Evolutionary conservation across 2,888 invertebrate genomes (phyloP).

Genomic region (Drosophila greeni): DNA sequence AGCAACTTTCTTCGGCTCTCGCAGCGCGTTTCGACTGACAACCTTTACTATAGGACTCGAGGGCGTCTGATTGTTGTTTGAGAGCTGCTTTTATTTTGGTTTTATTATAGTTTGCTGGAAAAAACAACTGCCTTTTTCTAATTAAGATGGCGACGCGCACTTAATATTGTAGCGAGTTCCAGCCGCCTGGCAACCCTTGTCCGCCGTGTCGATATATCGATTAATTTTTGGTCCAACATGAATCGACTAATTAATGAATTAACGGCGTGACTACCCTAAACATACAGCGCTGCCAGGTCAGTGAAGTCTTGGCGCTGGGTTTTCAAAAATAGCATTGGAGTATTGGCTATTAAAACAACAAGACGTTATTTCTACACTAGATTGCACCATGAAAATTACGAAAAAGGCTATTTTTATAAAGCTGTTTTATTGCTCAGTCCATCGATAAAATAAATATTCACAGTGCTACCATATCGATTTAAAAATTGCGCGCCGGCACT

Average conservation of each 20-base stretch:
- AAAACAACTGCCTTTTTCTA: constrained; percentile 69
- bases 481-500: neutral
- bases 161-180: constrained; percentile 33
- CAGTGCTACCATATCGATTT: neutral
- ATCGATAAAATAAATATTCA: neutral
- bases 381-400: neutral
- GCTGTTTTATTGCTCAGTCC: neutral
- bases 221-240: neutral
- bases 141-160: constrained; percentile 74
- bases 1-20: constrained; percentile 25
- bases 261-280: neutral
- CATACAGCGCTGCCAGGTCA: constrained; percentile 38
- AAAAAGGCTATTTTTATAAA: neutral
- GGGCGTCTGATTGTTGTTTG: constrained; percentile 43
- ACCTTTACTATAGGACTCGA: constrained; percentile 9
- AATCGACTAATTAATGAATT: neutral
- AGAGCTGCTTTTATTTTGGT: constrained; percentile 49
- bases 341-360: too few species aligned
- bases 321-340: neutral
- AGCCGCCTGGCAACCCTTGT: constrained; percentile 9
- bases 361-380: too few species aligned
- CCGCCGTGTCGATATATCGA: constrained; percentile 2
- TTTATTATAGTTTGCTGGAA: constrained; percentile 50
- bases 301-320: neutral
- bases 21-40: constrained; percentile 16